A percentile compares a stretch with the other conserved stretches of the same genome.
phyloP scores from a whole-genome alignment of 1,140 invertebrate genomes.

The Tetramorium parvispinum region DNA sequence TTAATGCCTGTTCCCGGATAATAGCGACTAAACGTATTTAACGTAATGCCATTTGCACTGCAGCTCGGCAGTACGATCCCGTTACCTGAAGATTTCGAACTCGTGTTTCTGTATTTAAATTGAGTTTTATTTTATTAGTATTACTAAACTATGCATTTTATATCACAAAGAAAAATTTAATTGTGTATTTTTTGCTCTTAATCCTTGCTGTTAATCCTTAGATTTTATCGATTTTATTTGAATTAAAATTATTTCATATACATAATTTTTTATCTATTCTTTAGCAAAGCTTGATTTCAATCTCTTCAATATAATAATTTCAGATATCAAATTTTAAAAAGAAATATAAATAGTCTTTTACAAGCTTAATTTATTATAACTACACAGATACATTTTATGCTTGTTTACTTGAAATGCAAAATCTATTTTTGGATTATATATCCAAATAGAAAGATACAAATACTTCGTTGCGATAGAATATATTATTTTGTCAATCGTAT shows the following conservation, averaged over 20 bases:
- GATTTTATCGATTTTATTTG: background rate
- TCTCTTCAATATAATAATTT: background rate
- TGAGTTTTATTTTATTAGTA: conserved; percentile 9
- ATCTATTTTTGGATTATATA: background rate
- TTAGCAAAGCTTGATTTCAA: background rate
- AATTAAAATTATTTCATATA: background rate
- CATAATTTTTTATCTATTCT: background rate
- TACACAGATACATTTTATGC: background rate
- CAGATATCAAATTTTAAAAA: background rate
- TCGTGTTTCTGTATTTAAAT: background rate
- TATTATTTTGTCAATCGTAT: conserved; percentile 23
- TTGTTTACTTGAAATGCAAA: background rate
- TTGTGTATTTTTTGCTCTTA: background rate
- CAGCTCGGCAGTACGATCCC: conserved; percentile 5
- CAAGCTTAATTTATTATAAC: background rate
- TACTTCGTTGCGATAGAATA: background rate
- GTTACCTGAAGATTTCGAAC: conserved; percentile 30
- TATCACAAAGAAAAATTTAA: background rate
- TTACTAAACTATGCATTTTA: background rate
- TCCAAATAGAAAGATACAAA: background rate
- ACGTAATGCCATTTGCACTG: conserved; percentile 52
- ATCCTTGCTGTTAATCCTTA: background rate
- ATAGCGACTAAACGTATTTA: conserved; percentile 45
- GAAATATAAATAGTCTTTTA: background rate
- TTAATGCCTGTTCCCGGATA: conserved; percentile 19